Base-by-base conservation (phyloP, 2,888 invertebrate genomes). In the Watsonalla cultraria region DNA sequence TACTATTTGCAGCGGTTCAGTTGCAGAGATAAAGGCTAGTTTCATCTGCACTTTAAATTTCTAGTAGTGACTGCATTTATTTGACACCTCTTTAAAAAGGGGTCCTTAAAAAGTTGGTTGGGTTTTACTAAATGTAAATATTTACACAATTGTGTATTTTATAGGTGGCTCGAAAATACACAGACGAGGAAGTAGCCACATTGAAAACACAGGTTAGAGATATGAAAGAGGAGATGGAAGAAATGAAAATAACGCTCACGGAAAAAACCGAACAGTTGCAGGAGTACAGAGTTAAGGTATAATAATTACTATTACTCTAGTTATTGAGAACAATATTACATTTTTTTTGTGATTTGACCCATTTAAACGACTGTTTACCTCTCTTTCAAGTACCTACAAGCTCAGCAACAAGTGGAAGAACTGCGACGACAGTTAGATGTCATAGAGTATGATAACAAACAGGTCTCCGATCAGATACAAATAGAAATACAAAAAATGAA, bases 401-500 rank as follows among this genome's bases (percentile, higher is more conserved):
- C 89, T 0, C 84, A 88, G 51, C 87, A 89, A 57, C 82, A 84
- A 59, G 88, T 80, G 0, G 86, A 86, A 64, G 89, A 89, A 58
- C 57, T 84, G 33, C 83, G 75, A 57, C 70, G 86, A 7, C 84
- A 87, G 56, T 57, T 85, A 46, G 85, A 87, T 45, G 58, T 84
- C 0, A 81, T 84, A 51, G 89, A 88, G 47, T 80, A 67, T 35
- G 89, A 89, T 52, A 88, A 84, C 54, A 86, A 84, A 60, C 89
- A 87, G 66, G 84, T 89, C 0, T 84, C 88, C 0, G 89, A 89
- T 59, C 89, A 88, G 67, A 86, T 90, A 56, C 86, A 88, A 54
- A 68, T 85, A 7, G 89, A 90, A 72, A 84, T 90, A 56, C 89
- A 88, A 58, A 87, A 82, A 59, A 87, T 89, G 84, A 90, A 90